Conservation (phyloP, 2,113 vertebrate species). For the Microtus oregoni region DNA sequence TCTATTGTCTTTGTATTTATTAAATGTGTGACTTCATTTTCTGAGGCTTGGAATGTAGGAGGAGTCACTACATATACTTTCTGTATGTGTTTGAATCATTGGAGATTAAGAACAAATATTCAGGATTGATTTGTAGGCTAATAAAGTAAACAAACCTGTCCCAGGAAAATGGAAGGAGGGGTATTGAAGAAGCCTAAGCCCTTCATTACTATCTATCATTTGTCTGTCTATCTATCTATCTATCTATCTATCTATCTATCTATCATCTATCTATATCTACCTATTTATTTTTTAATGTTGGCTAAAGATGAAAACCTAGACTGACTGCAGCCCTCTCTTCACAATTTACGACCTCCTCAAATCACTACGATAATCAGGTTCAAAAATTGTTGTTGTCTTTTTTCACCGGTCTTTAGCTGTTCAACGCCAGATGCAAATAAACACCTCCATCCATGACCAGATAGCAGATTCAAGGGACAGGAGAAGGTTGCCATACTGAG, state of each 20-base stretch:
- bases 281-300: background rate
- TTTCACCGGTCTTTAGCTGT: background rate
- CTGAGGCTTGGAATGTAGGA: background rate
- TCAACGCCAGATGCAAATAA: background rate
- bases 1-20: conserved; percentile 37
- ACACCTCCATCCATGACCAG: background rate
- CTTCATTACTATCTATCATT: background rate
- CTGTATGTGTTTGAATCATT: background rate
- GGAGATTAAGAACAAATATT: background rate
- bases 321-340: background rate
- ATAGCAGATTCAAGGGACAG: background rate
- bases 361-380: background rate
- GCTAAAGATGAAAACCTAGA: background rate
- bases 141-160: background rate
- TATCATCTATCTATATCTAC: background rate
- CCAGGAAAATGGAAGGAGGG: background rate
- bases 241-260: too few species aligned
- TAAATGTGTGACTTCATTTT: conserved; percentile 17
- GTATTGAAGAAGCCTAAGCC: background rate
- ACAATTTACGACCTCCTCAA: background rate
- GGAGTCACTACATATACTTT: background rate
- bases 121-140: background rate
- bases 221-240: background rate
- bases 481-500: conserved; percentile 45
- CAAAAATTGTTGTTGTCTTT: background rate